A percentile compares a stretch with the other conserved stretches of the same genome.
phyloP scores from a whole-genome alignment of 2,113 vertebrate genomes.

The Thymallus thymallus region DNA sequence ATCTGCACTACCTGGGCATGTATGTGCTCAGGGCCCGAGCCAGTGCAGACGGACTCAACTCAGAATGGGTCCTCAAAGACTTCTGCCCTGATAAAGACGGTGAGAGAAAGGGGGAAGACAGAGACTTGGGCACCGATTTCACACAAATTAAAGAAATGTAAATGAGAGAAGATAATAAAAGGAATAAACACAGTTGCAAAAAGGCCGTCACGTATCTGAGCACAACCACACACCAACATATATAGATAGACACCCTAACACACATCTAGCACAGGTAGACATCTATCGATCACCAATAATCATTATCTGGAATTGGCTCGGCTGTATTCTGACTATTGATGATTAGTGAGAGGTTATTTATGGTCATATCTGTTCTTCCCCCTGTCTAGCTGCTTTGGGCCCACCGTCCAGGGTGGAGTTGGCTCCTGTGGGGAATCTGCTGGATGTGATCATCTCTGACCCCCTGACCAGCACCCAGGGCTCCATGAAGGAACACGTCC shows the following conservation, averaged over 20 bases:
- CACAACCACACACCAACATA: too few relatives aligned
- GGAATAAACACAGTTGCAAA: not conserved
- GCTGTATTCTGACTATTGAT: not conserved
- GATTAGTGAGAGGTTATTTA: not conserved
- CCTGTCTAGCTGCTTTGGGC: slow-evolving; percentile 57
- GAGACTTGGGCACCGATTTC: too few relatives aligned
- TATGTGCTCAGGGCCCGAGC: slow-evolving; percentile 52
- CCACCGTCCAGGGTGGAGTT: slow-evolving; percentile 56
- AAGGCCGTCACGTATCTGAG: too few relatives aligned
- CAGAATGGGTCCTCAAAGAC: slow-evolving; percentile 35
- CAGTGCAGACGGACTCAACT: slow-evolving; percentile 1
- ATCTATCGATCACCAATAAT: too few relatives aligned
- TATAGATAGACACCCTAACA: too few relatives aligned
- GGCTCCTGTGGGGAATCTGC: slow-evolving; percentile 5
- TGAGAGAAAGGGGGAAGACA: slow-evolving; percentile 33
- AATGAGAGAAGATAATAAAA: not conserved
- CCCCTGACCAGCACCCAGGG: slow-evolving; percentile 48
- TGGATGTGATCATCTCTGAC: slow-evolving; percentile 56
- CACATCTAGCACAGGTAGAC: too few relatives aligned
- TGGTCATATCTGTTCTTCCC: not conserved
- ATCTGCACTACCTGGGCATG: slow-evolving; percentile 47
- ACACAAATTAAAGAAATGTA: not conserved
- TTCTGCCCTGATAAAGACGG: slow-evolving; percentile 68
- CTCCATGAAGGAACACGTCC: slow-evolving; percentile 53
- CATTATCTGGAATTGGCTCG: not conserved